These are phyloP conservation scores for Microchirus variegatus DNA, from an alignment of 2,797 vertebrate genomes.

Conservation along the genomic window DNA sequence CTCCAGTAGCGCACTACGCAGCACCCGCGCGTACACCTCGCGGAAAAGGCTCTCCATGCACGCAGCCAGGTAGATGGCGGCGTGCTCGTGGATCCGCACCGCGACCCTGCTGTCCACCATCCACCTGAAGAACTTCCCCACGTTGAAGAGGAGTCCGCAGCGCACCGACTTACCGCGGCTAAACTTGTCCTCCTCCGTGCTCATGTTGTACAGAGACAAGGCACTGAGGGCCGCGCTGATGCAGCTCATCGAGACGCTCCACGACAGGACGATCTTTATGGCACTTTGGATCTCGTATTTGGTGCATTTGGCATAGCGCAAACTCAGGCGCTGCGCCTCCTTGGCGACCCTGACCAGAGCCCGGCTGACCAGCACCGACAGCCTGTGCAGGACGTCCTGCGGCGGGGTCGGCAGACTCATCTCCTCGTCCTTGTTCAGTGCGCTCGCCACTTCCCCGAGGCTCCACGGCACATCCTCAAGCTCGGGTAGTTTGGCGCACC, in stretches of 20 bases:
- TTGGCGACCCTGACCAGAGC: conserved; percentile 90
- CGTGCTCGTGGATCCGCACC: conserved; percentile 93
- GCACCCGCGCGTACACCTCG: conserved; percentile 83
- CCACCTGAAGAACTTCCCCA: conserved; percentile 97
- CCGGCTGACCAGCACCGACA: conserved; percentile 90
- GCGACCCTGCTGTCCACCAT: conserved; percentile 95
- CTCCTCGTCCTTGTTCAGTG: conserved; percentile 85
- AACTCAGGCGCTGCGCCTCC: conserved; percentile 93
- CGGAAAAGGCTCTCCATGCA: conserved; percentile 94
- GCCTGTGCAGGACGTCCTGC: conserved; percentile 87
- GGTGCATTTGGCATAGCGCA: conserved; percentile 96
- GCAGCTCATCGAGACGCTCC: conserved; percentile 89
- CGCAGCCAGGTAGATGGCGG: conserved; percentile 94
- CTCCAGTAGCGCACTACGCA: conserved; percentile 80
- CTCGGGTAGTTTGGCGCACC: conserved; percentile 96
- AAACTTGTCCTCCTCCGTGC: conserved; percentile 93
- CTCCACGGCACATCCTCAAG: conserved; percentile 98
- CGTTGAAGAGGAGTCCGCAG: conserved; percentile 92
- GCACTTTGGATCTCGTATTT: conserved; percentile 96
- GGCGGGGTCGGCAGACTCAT: conserved; percentile 74
- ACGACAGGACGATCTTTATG: conserved; percentile 90
- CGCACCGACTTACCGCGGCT: conserved; percentile 91
- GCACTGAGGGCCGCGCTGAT: conserved; percentile 88
- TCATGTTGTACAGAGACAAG: conserved; percentile 95
- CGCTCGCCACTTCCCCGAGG: conserved; percentile 91